These are phyloP conservation scores for Acrocephalus scirpaceus DNA, from an alignment of 2,797 vertebrate genomes.

Conservation along the genomic window DNA sequence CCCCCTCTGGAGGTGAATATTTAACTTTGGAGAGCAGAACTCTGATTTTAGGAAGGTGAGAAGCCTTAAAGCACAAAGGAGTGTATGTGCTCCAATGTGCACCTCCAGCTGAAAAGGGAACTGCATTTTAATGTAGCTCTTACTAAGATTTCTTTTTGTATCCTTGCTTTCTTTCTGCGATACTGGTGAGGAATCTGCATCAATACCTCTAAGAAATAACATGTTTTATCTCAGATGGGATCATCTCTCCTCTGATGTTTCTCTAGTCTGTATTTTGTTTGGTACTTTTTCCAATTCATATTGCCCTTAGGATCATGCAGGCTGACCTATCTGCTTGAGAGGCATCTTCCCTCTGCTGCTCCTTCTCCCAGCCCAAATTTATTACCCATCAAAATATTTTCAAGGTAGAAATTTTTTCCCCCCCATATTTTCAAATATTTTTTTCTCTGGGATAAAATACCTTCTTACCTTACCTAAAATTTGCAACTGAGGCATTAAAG, in stretches of 20 bases:
- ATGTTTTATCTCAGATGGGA: background rate
- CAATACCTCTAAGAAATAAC: background rate
- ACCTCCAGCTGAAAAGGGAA: background rate
- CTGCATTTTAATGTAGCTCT: background rate
- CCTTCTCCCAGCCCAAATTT: background rate
- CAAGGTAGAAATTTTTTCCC: rapidly evolving
- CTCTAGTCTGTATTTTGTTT: background rate
- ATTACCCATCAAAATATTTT: background rate
- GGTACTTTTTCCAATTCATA: background rate
- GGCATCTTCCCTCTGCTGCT: background rate
- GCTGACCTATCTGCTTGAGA: background rate
- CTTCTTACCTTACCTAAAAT: background rate
- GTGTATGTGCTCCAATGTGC: background rate
- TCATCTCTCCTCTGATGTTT: background rate
- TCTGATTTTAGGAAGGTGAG: background rate
- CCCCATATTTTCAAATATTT: background rate
- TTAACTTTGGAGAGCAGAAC: background rate
- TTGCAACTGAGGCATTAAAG: background rate
- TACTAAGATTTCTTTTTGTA: background rate
- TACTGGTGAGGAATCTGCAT: background rate
- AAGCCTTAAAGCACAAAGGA: background rate
- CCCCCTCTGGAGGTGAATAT: background rate
- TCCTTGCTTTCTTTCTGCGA: slow-evolving; percentile 6
- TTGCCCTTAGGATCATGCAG: background rate
- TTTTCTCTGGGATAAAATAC: background rate